Evolutionary conservation across 2,113 vertebrate genomes (phyloP), one percentile per base, ranked within the genome.

Genomic region (Nymphicus hollandicus): DNA sequence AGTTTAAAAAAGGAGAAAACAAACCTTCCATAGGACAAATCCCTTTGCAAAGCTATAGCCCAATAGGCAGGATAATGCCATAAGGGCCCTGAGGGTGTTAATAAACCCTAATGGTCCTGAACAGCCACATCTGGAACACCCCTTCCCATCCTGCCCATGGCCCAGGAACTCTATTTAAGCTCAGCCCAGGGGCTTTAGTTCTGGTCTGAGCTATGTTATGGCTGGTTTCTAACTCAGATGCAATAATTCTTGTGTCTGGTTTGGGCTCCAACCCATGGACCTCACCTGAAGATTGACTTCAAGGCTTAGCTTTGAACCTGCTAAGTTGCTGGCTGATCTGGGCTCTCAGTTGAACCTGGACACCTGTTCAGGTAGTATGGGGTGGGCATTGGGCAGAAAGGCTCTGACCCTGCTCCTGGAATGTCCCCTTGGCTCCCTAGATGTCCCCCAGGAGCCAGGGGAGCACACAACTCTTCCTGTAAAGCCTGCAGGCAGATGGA

Each of bases 181-280:
- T 50, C 81, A 76, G 18, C 8, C 44, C 14, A 19, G 16, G 41
- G 16, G 2, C 12, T 27, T 49, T 23, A 55, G 13, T 17, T 7
- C 17, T 15, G 10, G 3, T 49, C 4, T 80, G 16, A 61, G 13
- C 39, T 53, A 0, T 63, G 23, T 27, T 63, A 9, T 13, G 9
- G 12, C 2, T 39, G 12, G 9, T 44, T 5, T 44, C 8, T 39
- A 6, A 8, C 8, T 73, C 6, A 52, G 15, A 8, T 33, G 14
- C 16, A 55, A 28, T 13, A 1, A 1, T 11, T 5, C 8, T 37
- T 1, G 1, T 13, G 9, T 4, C 50, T 74, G 6, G 2, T 35
- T 46, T 56, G 29, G 10, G 33, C 18, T 24, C 13, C 33, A 81
- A 0, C 2, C 16, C 2, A 3, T 2, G 5, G n/a, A 17, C 14